phyloP scores from a whole-genome alignment of 2,888 invertebrate species.

The Choristoneura rosaceana region DNA sequence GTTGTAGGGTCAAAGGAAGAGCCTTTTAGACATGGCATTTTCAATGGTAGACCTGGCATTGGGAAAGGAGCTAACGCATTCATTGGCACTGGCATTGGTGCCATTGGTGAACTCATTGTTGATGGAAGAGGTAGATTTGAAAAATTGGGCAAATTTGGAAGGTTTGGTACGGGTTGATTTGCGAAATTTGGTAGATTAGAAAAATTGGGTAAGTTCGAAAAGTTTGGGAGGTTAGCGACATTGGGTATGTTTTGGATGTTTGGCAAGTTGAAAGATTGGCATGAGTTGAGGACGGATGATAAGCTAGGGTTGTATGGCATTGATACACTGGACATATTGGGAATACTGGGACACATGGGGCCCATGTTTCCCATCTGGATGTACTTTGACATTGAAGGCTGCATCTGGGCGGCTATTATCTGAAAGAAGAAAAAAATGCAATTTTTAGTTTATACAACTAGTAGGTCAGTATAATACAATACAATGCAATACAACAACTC shows the following conservation, averaged over 20 bases:
- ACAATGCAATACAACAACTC: no score
- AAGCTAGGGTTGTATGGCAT: constrained; percentile 21
- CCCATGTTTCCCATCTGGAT: constrained; percentile 27
- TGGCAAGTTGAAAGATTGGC: constrained; percentile 10
- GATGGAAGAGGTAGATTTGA: neutral
- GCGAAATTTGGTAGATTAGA: constrained; percentile 2
- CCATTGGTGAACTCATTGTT: constrained; percentile 1
- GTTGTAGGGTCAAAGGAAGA: constrained; percentile 59
- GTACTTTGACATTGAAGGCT: constrained; percentile 23
- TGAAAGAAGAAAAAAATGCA: constrained; percentile 22
- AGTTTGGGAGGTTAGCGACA: constrained; percentile 9
- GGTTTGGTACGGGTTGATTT: neutral
- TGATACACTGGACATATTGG: constrained; percentile 16
- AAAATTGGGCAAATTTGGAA: neutral
- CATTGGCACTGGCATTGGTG: constrained; percentile 1
- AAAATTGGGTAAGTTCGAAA: neutral
- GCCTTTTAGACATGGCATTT: neutral
- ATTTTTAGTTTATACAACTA: neutral
- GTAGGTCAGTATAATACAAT: no score
- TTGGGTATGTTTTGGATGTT: constrained; percentile 19
- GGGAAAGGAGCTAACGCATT: neutral
- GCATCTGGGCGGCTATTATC: constrained; percentile 24
- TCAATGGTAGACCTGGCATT: neutral
- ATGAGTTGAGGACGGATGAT: constrained; percentile 19
- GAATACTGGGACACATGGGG: neutral